Percentiles rank a stretch among this genome's conserved stretches.
Conservation (phyloP, 2,797 vertebrate genomes). For the Crenuchus spilurus region DNA sequence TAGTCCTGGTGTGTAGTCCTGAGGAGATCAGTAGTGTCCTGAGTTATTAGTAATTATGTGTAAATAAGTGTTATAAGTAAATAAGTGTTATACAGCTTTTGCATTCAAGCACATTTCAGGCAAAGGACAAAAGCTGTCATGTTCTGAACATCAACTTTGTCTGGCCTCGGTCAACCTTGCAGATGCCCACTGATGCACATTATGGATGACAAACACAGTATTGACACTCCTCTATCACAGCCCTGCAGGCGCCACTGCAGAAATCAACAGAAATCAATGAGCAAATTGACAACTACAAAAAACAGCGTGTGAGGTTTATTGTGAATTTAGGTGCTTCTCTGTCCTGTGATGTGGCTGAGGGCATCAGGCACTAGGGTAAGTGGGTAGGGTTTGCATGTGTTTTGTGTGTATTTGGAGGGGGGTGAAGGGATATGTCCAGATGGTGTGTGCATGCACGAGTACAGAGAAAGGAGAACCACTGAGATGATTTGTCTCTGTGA, state of each 20-base stretch:
- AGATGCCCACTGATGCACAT: conserved; percentile 44
- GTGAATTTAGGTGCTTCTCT: conserved; percentile 1
- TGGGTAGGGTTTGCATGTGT: background rate
- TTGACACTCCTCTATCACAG: conserved; percentile 47
- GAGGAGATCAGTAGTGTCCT: no score
- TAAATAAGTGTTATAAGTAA: background rate
- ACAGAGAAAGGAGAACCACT: conserved; percentile 30
- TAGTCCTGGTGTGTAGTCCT: no score
- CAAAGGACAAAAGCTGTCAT: background rate
- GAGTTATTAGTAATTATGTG: no score
- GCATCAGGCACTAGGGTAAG: conserved; percentile 20
- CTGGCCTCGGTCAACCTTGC: conserved; percentile 17
- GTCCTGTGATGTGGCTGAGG: conserved; percentile 37
- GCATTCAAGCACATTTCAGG: background rate
- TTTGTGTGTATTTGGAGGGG: background rate
- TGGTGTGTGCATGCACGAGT: conserved; percentile 35
- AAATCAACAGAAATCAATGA: conserved; percentile 50
- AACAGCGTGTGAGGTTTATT: background rate
- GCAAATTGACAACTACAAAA: conserved; percentile 57
- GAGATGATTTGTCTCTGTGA: conserved; percentile 34
- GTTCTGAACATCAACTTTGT: conserved; percentile 15
- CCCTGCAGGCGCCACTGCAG: conserved; percentile 39
- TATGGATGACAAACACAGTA: conserved; percentile 40
- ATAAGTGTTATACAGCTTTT: background rate
- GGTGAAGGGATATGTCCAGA: conserved; percentile 44